These are phyloP conservation scores for Trogon surrucura DNA, from an alignment of 2,113 vertebrate genomes.

Conservation along the genomic window DNA sequence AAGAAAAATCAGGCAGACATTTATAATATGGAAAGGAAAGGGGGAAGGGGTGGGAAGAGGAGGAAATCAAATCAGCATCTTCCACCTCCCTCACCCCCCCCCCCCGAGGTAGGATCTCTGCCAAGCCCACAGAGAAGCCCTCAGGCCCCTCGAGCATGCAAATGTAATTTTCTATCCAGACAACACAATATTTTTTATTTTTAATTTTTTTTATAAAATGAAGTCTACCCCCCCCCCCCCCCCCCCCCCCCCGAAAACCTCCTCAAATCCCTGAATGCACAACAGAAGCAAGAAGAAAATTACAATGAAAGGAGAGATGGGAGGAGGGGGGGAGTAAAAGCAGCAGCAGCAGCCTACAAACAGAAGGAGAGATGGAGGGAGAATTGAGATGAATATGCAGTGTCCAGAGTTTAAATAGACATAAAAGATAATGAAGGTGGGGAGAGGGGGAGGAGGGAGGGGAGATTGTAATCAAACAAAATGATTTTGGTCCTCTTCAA, in stretches of 20 bases:
- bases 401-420: slow-evolving; percentile 78
- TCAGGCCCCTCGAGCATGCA: slow-evolving; percentile 80
- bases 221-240: slow-evolving; percentile 60
- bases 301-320: slow-evolving; percentile 67
- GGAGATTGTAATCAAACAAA: slow-evolving; percentile 80
- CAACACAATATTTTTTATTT: slow-evolving; percentile 74
- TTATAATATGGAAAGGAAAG: slow-evolving; percentile 76
- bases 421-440: slow-evolving; percentile 80
- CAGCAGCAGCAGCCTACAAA: slow-evolving; percentile 58
- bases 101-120: slow-evolving; percentile 64
- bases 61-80: slow-evolving; percentile 76
- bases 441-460: slow-evolving; percentile 29
- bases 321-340: background rate
- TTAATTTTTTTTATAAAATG: slow-evolving; percentile 65
- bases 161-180: slow-evolving; percentile 83
- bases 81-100: slow-evolving; percentile 57
- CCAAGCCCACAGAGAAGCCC: slow-evolving; percentile 79
- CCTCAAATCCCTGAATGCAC: slow-evolving; percentile 76
- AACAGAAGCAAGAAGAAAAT: slow-evolving; percentile 77
- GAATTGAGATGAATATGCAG: slow-evolving; percentile 72
- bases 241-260: slow-evolving; percentile 64
- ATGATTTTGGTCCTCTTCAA: slow-evolving; percentile 76
- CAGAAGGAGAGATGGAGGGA: slow-evolving; percentile 71
- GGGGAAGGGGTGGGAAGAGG: slow-evolving; percentile 60
- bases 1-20: slow-evolving; percentile 77